phyloP scores from a whole-genome alignment of 2,888 invertebrate genomes.

The Noctua comes region DNA sequence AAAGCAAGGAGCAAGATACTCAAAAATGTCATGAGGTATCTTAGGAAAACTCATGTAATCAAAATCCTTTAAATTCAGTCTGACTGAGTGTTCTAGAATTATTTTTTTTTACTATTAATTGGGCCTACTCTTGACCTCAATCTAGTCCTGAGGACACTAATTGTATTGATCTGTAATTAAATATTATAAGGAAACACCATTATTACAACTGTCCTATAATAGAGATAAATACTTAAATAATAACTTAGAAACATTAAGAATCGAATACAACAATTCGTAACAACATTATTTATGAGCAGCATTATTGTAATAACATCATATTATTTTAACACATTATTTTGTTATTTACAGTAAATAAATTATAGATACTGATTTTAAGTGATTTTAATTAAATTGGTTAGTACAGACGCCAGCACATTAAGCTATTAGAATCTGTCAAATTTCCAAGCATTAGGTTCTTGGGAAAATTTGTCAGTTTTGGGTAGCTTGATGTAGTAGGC shows the following conservation, averaged over 20 bases:
- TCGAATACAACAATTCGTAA: slow-evolving; percentile 18
- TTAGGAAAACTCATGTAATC: background rate
- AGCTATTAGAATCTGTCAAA: no score
- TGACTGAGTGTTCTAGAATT: background rate
- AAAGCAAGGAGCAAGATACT: background rate
- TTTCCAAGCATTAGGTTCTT: no score
- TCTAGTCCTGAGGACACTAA: background rate
- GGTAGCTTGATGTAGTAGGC: no score
- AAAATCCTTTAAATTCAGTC: background rate
- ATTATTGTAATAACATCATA: background rate
- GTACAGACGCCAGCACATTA: no score
- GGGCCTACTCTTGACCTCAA: no score
- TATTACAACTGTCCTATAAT: background rate
- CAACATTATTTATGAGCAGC: background rate
- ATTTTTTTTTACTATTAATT: no score
- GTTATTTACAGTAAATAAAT: background rate
- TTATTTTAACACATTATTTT: background rate
- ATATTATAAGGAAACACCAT: background rate
- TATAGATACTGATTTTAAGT: slow-evolving; percentile 8
- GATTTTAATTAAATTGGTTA: slow-evolving; percentile 1
- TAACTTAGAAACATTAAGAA: slow-evolving; percentile 18
- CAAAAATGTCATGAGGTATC: background rate
- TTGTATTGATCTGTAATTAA: background rate
- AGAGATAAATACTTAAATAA: slow-evolving; percentile 28
- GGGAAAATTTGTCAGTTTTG: no score